Evolutionary conservation across 2,888 invertebrate species (phyloP), one percentile per base, ranked within the genome.

Genomic region (Tiphia femorata): DNA sequence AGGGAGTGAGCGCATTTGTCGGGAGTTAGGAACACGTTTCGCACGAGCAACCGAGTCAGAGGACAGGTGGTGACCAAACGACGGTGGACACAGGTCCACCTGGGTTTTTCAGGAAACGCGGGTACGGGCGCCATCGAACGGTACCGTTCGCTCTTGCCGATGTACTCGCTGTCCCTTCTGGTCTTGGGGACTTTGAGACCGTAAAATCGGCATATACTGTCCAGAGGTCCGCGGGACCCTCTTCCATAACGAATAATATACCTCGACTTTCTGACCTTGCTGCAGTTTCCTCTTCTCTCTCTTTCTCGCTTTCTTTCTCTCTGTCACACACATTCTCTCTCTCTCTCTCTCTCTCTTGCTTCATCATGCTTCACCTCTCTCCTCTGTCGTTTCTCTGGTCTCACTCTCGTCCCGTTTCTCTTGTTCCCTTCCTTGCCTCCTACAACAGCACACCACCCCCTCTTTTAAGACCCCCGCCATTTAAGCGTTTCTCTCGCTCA

Each of bases 71-170:
- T 60, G 29, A 35, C 17, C 53, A 49, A 53, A 59, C 55, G 55
- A 64, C 55, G 59, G 50, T 41, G 51, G 51, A 38, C 25, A 43
- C 58, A 58, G 58, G 52, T 72, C 56, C 62, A 66, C 58, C 61
- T 54, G 62, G 58, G 62, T 62, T 68, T 70, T 65, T 68, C 66
- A 62, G 58, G 68, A 68, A 68, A 57, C 56, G 50, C 50, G 55
- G 44, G 21, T 57, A 63, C 53, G 41, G 58, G 40, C n/a, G n/a
- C 48, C 44, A 50, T 51, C 47, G 38, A 58, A 66, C 62, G 57
- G 64, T 50, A 65, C 43, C 59, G 51, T 38, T 35, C 51, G 47
- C 29, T n/a, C n/a, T n/a, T n/a, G n/a, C 59, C 38, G 57, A 35
- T 48, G 19, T 48, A 41, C 44, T 47, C 48, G n/a, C n/a, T n/a